Base-by-base conservation (phyloP, 1,140 invertebrate species). In the Dreissena polymorpha region DNA sequence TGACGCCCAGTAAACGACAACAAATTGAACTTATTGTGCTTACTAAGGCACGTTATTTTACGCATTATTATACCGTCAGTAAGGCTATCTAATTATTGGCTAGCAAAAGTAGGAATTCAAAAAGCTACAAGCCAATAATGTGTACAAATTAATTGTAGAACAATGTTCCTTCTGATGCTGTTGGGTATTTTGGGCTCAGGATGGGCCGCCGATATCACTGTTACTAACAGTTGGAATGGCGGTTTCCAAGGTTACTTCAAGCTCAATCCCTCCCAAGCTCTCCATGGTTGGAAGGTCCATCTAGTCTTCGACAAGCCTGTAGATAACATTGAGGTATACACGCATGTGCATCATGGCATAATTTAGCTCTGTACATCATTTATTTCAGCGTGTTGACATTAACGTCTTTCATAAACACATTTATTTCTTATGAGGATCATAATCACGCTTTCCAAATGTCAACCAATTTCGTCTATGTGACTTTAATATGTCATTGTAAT, bases 271-370 rank as follows among this genome's bases (percentile, higher is more conserved):
- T 68, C 57, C 23, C 76, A 87, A n/a, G 73, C 83, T 49, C 27
- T 88, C 12, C 70, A 84, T 21, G 86, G 88, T 55, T 87, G 85
- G 85, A 72, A 74, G 73, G 83, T 81, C 18, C 63, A 86, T 27
- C 79, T 87, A 14, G 73, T 68, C 18, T 88, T 85, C 77, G 75
- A 74, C 55, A 82, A 65, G 25, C 83, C 79, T n/a, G 70, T 88
- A 39, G 53, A 55, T 50, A 85, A 77, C 13, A 77, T 87, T 63
- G 86, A 87, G 71, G 85, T 88, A 73, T 75, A 79, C 14, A 18
- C 23, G 18, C 10, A 5, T 21, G 16, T 55, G 50, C 21, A 16
- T 21, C 63, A 27, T 27, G 2, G 3, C 21, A 25, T 7, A n/a
- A 27, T 39, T 2, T 8, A 39, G 39, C 57, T 75, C 50, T n/a